These are phyloP conservation scores for Scalopus aquaticus DNA, from an alignment of 2,113 vertebrate genomes.

Conservation along the genomic window DNA sequence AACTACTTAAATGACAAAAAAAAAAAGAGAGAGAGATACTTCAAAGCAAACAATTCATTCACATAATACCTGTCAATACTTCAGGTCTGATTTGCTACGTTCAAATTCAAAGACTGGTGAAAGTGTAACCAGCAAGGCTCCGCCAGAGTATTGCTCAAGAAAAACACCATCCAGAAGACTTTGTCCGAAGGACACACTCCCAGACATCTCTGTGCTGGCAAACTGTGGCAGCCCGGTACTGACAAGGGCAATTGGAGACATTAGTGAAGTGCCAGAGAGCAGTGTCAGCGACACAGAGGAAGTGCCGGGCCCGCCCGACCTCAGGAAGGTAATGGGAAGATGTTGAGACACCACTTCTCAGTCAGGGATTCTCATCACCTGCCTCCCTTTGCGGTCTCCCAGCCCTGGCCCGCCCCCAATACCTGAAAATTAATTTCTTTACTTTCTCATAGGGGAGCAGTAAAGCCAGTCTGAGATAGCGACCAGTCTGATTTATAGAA, in stretches of 20 bases:
- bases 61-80: background rate
- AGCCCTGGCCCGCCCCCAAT: background rate
- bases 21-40: background rate
- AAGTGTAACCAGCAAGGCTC: background rate
- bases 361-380: background rate
- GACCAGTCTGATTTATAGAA: background rate
- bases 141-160: accelerated
- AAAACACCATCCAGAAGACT: background rate
- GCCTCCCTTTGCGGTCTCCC: background rate
- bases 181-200: accelerated
- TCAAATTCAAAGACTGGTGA: accelerated
- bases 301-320: background rate
- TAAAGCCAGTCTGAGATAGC: background rate
- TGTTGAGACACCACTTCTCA: background rate
- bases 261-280: accelerated
- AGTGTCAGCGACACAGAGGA: accelerated
- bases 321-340: constrained; percentile 74
- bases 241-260: accelerated
- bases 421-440: background rate
- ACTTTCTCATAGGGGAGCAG: background rate
- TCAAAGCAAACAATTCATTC: background rate
- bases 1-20: too few species aligned
- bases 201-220: accelerated
- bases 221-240: accelerated
- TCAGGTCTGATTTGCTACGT: constrained; percentile 22